phyloP scores from a whole-genome alignment of 2,888 invertebrate species.

The Dexiosoma caninum region DNA sequence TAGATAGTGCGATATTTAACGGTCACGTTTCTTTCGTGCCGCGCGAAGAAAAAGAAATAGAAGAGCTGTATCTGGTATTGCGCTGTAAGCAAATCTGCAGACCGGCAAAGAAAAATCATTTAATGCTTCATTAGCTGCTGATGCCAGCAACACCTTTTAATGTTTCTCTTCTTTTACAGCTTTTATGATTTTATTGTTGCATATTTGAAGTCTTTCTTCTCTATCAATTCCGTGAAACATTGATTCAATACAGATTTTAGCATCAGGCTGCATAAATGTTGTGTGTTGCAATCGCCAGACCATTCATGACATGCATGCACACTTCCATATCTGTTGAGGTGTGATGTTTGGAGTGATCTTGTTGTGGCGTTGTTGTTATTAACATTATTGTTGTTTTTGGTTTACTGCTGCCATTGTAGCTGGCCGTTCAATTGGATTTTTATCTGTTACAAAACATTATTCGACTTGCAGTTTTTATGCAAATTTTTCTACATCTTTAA shows the following conservation, averaged over 20 bases:
- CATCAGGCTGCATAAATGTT: conserved; percentile 17
- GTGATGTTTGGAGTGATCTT: neutral
- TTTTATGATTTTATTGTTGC: neutral
- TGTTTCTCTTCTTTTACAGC: conserved; percentile 6
- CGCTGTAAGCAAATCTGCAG: conserved; percentile 2
- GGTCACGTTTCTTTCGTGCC: conserved; percentile 31
- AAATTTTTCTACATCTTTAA: neutral
- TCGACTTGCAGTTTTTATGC: neutral
- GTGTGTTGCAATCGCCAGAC: neutral
- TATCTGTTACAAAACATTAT: conserved; percentile 24
- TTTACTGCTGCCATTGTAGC: neutral
- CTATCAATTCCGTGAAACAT: conserved; percentile 30
- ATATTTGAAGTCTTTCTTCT: conserved; percentile 6
- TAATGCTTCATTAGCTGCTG: conserved; percentile 59
- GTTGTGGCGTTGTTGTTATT: too few species aligned
- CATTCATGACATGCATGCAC: neutral
- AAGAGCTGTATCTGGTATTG: neutral
- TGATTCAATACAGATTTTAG: conserved; percentile 44
- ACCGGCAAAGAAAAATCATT: conserved; percentile 23
- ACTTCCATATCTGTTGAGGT: neutral
- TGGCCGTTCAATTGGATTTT: conserved; percentile 3
- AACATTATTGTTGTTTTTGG: neutral
- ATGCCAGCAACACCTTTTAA: conserved; percentile 57
- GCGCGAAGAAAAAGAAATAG: neutral
- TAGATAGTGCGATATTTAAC: conserved; percentile 21